Evolutionary conservation across 1,140 invertebrate species (phyloP).

Genomic region (Trichonephila clavata): DNA sequence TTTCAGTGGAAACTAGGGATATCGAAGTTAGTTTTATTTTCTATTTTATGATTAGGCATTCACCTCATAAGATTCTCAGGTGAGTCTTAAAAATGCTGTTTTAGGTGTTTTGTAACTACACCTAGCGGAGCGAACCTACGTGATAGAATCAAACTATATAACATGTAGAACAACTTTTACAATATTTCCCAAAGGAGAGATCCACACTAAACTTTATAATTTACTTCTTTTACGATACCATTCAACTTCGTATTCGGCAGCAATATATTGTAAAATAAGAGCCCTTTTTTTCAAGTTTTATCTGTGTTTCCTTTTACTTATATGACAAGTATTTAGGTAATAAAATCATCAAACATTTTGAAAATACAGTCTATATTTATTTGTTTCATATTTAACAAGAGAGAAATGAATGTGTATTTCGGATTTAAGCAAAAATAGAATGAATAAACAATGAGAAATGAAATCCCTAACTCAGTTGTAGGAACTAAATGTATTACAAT

Average conservation of each 20-base stretch:
- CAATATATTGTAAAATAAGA: neutral
- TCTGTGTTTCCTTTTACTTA: too few species aligned
- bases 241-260: neutral
- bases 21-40: neutral
- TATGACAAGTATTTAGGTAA: too few species aligned
- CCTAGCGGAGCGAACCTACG: neutral
- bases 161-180: neutral
- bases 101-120: neutral
- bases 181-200: neutral
- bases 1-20: too few species aligned
- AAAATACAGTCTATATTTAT: too few species aligned
- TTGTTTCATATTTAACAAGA: too few species aligned
- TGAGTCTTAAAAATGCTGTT: neutral
- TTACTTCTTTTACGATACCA: neutral
- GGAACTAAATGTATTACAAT: too few species aligned
- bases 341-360: too few species aligned
- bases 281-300: neutral
- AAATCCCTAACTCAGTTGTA: too few species aligned
- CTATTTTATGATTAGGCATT: neutral
- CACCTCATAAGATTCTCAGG: neutral
- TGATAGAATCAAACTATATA: neutral
- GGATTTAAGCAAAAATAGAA: too few species aligned
- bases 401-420: too few species aligned
- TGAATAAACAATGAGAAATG: too few species aligned
- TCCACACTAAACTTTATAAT: constrained; percentile 7